Evolutionary conservation across 2,888 invertebrate genomes (phyloP), one percentile per base, ranked within the genome.

Genomic region (Cerceris rybyensis): DNA sequence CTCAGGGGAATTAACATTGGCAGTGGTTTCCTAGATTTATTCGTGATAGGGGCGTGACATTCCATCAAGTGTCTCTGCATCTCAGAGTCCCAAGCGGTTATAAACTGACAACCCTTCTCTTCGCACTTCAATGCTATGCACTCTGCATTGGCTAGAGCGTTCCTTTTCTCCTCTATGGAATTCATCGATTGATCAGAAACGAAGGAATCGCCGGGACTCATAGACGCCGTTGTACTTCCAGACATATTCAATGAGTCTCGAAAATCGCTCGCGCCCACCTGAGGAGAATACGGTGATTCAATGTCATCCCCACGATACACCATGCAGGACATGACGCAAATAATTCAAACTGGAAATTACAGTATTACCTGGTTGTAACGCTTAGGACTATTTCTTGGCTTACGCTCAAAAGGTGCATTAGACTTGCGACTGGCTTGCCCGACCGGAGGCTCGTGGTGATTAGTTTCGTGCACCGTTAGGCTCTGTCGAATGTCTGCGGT

Each of bases 401-500:
- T 91, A 57, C 91, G 87, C 59, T 90, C 91, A 63, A 90, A 91
- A 7, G 90, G 87, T 64, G 86, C 84, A 73, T 81, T 88, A 49
- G 81, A 78, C 74, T 89, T 90, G 17, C 88, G 87, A 58, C 80
- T 85, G 42, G 94, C 93, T 90, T 96, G 96, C 57, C 96, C 96
- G 84, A 96, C 96, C 13, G 96, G 95, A 79, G 96, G 96, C 88
- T 96, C 95, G 93, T 97, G 97, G 92, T 97, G 97, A 93, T 98
- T 97, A 94, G 97, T 96, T 93, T 98, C 97, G 93, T 98, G 98
- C 78, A 97, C 97, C 14, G 98, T 98, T 90, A 98, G 93, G 91
- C 97, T 97, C 92, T 98, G 98, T 91, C 97, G 97, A 91, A 98
- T 98, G 90, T 98, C 97, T 49, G 98, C 97, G 11, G 97, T 96